Evolutionary conservation across 1,140 invertebrate species (phyloP), one percentile per base, ranked within the genome.

Genomic region (Bilobella aurantiaca): DNA sequence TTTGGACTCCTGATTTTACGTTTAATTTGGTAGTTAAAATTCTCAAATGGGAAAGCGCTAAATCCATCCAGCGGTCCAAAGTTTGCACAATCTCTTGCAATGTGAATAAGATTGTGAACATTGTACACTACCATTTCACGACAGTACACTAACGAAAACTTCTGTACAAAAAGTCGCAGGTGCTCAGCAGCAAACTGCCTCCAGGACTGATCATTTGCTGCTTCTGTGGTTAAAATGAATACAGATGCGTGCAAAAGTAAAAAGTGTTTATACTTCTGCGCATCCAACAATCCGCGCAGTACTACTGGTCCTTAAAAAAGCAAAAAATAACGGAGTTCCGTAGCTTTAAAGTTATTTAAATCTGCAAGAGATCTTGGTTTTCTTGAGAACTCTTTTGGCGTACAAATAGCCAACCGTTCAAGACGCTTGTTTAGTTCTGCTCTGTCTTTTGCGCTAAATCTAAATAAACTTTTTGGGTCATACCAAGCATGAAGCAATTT

Each of bases 1-100:
- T 75, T 64, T 57, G 67, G 65, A 64, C 66, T 71, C 46, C 68
- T 69, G 53, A 77, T 42, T 8, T 67, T 62, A 59, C 67, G 71
- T 74, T 80, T 80, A n/a, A 80, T 66, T 58, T 71, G 58, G 53
- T 74, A 64, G 57, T 80, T 70, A 65, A 74, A 76, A 71, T 77
- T 80, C 74, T 81, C 79, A 76, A 80, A 81, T 25, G 66, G 66
- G 71, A 80, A 81, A 28, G 77, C 70, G 56, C 74, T 76, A 63
- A 74, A 75, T 25, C 69, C 70, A 67, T 80, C 77, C 29, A 80
- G 64, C 28, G 69, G 29, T 14, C 78, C 78, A 75, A 75, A 77
- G 18, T 69, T 68, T 71, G 67, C 67, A 21, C 75, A 76, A 74
- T 82, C 78, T 65, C 75, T 71, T 49, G 73, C 61, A 31, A 81